Evolutionary conservation across 2,888 invertebrate genomes (phyloP), one percentile per base, ranked within the genome.

Genomic region (Caenorhabditis sp.): DNA sequence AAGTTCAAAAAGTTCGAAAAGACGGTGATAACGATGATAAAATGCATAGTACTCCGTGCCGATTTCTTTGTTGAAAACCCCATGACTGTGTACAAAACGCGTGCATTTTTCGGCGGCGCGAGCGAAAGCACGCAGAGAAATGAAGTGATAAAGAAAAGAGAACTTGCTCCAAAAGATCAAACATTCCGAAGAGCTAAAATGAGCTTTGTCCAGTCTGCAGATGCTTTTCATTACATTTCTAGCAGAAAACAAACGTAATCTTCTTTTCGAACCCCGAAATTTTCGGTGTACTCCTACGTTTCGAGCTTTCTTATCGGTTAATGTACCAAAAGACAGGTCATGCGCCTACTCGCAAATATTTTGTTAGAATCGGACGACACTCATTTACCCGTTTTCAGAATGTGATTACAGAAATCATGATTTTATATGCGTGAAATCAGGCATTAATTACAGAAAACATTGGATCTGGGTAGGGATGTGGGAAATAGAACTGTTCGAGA

Each of bases 1-100:
- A 15, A 43, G 43, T 24, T 39, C 48, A 52, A 24, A 52, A 43
- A 32, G 39, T 39, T 56, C 39, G 24, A 39, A 41, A 39, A 41
- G 15, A 8, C 11, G 17, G n/a, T 27, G 50, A 22, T 20, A 22
- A 32, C 13, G 20, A 30, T 30, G 7, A 50, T 46, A 46, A 43
- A 46, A 53, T n/a, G n/a, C 20, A 26, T 27, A n/a, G 41, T 27
- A 56, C 32, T 39, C 41, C 20, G 7, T 62, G 37, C 15, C 15
- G 30, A 22, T 63, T 35, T 27, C 26, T 30, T 52, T 43, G 41
- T 52, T 39, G 7, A 41, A 52, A 52, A 53, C 17, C 53, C 15
- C 63, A 63, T 63, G 63, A 63, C 45, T 53, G 53, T 53, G 41
- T 45, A 53, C 63, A n/a, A 63, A 53, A 45, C 53, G 63, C 62